These are phyloP conservation scores for Aphidoletes aphidimyza DNA, from an alignment of 2,888 invertebrate genomes.

Conservation along the genomic window DNA sequence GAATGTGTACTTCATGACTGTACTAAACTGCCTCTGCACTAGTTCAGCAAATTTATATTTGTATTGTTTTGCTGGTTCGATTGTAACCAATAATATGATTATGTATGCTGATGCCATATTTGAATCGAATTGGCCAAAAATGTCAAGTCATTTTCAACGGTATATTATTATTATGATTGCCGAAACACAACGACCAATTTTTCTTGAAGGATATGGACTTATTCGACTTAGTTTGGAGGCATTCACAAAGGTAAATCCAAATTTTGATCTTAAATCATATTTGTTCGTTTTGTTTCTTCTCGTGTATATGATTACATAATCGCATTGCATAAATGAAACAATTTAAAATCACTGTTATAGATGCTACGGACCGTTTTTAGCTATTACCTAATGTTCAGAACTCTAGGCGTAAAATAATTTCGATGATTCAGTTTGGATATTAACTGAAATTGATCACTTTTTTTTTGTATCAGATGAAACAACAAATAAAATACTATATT, in stretches of 20 bases:
- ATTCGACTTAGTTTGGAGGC: neutral
- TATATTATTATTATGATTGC: constrained; percentile 15
- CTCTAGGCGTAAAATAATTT: neutral
- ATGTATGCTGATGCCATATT: neutral
- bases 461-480: too few relatives aligned
- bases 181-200: neutral
- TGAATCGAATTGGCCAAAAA: neutral
- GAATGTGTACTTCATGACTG: neutral
- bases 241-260: neutral
- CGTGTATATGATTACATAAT: too few relatives aligned
- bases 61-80: constrained; percentile 5
- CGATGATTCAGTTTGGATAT: too few relatives aligned
- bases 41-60: neutral
- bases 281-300: too few relatives aligned
- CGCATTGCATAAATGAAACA: too few relatives aligned
- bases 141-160: neutral
- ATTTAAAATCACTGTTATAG: too few relatives aligned
- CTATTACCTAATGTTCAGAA: neutral
- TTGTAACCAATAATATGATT: neutral
- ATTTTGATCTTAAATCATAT: too few relatives aligned
- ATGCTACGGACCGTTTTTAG: neutral
- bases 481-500: too few relatives aligned
- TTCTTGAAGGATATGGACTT: neutral
- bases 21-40: neutral
- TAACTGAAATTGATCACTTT: too few relatives aligned